Base-by-base conservation (phyloP, 1,140 invertebrate genomes). In the Aleiodes sp. region DNA sequence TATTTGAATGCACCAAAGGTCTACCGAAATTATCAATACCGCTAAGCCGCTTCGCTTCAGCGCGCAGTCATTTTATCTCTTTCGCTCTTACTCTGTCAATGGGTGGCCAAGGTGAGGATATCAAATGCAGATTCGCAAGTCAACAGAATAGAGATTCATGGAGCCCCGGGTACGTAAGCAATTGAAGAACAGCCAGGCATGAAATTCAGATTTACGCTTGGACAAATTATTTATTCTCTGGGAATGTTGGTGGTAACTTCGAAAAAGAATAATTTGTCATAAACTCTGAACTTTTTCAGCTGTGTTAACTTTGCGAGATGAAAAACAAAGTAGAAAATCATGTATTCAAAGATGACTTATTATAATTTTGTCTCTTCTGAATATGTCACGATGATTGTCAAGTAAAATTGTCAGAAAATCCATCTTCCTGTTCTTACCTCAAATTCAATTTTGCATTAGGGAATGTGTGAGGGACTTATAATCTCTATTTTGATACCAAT, bases 111-210 rank as follows among this genome's bases (percentile, higher is more conserved):
- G n/a, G 56, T 29, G 26, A 35, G 28, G 59, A 70, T 68, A 70
- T 73, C 68, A 73, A 73, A 70, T 73, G 71, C 68, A 73, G 67
- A 73, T 73, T 73, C 68, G 70, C 66, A 35, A 73, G 71, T 73
- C 71, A 73, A 73, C 71, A 73, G 68, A 73, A 70, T 73, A 33
- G 71, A 73, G 59, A 70, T 73, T 73, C 68, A 73, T 68, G 69
- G 56, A 72, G 67, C 70, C 68, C 33, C 29, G 46, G 21, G 62
- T 52, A 28, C 39, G 60, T 46, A 41, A 43, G 56, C 64, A 73
- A 73, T 73, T 73, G 68, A 70, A 73, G 68, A 70, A 73, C 70
- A 73, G 71, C 71, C 43, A 37, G 59, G 71, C 68, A 64, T 73
- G 59, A 73, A 70, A 73, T 72, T 69, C 67, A 70, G 43, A 72